Percentiles rank a stretch among this genome's conserved stretches.
phyloP scores from a whole-genome alignment of 2,797 vertebrate species.

The Alca torda region DNA sequence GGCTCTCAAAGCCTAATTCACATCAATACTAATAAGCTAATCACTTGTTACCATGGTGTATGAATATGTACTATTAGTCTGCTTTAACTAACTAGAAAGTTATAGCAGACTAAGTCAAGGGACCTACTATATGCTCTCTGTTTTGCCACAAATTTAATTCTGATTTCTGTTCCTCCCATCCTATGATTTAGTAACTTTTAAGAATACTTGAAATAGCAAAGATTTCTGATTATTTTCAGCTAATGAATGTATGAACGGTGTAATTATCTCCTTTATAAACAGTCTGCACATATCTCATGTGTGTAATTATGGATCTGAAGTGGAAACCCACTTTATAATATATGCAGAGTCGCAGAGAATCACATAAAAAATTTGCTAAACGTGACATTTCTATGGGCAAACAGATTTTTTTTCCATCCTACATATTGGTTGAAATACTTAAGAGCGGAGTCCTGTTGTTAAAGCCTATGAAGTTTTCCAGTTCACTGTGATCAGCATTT shows the following conservation, averaged over 20 bases:
- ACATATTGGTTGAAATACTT: background rate
- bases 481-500: background rate
- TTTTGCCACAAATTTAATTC: background rate
- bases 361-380: background rate
- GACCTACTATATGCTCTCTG: background rate
- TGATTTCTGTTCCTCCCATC: background rate
- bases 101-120: background rate
- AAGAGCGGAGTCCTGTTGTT: background rate
- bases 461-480: background rate
- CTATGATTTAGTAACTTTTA: background rate
- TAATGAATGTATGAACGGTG: background rate
- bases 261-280: background rate
- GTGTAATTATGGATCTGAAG: background rate
- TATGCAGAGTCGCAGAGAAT: background rate
- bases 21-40: background rate
- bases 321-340: background rate
- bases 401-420: background rate
- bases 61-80: background rate
- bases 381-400: background rate
- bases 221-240: background rate
- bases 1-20: background rate
- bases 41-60: background rate
- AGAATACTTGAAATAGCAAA: background rate
- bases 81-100: background rate
- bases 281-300: background rate